Conservation (phyloP, 1,140 invertebrate genomes). For the Heterodera carotae region DNA sequence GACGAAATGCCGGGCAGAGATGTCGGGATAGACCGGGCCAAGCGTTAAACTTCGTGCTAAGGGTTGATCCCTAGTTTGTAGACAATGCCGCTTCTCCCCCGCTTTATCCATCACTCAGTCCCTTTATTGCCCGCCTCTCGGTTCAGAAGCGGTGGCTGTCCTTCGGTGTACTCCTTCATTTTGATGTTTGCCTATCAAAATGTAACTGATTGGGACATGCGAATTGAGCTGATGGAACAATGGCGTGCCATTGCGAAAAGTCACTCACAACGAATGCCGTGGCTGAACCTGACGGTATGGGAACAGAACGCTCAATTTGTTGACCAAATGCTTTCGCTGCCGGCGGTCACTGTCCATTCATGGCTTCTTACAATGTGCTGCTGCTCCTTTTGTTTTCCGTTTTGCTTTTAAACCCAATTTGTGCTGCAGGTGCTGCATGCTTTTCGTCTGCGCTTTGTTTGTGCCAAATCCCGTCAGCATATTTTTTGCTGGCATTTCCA, state of each 20-base stretch:
- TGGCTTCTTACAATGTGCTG: constrained; percentile 62
- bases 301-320: constrained; percentile 63
- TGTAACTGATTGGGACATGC: constrained; percentile 52
- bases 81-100: neutral
- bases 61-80: no score
- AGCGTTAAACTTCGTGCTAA: no score
- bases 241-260: constrained; percentile 55
- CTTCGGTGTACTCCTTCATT: constrained; percentile 47
- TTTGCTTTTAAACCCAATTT: no score
- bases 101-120: neutral
- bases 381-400: no score
- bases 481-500: constrained; percentile 64
- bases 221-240: constrained; percentile 60
- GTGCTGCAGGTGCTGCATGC: no score
- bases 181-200: constrained; percentile 60
- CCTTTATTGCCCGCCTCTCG: neutral
- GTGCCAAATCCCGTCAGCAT: constrained; percentile 67
- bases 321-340: constrained; percentile 62
- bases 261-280: constrained; percentile 29
- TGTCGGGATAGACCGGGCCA: no score
- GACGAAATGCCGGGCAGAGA: no score
- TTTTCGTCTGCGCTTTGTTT: constrained; percentile 67
- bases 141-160: constrained; percentile 38
- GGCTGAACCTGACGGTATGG: constrained; percentile 62
- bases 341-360: constrained; percentile 52